Percentiles rank a stretch among this genome's conserved stretches.
phyloP scores from a whole-genome alignment of 2,113 vertebrate genomes.

The Erinaceus europaeus region DNA sequence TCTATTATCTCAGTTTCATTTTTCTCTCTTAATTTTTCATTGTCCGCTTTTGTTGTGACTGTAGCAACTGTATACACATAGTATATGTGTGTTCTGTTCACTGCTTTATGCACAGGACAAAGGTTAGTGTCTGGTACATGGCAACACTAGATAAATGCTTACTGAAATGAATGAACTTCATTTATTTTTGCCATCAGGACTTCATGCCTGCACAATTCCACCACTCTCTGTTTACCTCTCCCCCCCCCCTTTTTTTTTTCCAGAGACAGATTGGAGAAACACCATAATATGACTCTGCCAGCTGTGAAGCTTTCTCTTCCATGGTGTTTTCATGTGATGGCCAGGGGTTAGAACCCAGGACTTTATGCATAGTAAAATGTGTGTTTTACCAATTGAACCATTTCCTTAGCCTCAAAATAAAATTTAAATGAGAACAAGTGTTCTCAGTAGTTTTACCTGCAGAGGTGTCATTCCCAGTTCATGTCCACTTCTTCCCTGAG shows the following conservation, averaged over 20 bases:
- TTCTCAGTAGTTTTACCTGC: conserved; percentile 84
- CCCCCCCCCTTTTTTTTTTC: too few relatives aligned
- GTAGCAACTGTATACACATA: accelerated
- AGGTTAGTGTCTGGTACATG: neutral
- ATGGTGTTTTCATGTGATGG: too few relatives aligned
- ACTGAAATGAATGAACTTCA: neutral
- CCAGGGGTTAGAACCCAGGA: too few relatives aligned
- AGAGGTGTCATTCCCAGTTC: conserved; percentile 96
- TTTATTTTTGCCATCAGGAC: too few relatives aligned
- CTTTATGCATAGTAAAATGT: too few relatives aligned
- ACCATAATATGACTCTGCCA: too few relatives aligned
- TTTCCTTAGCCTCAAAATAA: too few relatives aligned
- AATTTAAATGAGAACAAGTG: neutral
- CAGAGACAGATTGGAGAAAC: too few relatives aligned
- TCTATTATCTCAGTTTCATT: neutral
- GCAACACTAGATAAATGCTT: neutral
- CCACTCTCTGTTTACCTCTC: too few relatives aligned
- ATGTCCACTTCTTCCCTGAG: conserved; percentile 96
- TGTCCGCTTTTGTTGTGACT: neutral
- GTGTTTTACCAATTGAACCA: too few relatives aligned
- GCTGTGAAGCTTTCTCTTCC: too few relatives aligned
- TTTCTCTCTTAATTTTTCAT: neutral
- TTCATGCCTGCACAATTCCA: too few relatives aligned
- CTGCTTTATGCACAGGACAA: neutral
- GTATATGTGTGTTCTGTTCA: neutral